Evolutionary conservation across 2,113 vertebrate species (phyloP).

Genomic region (Nothoprocta pentlandii): DNA sequence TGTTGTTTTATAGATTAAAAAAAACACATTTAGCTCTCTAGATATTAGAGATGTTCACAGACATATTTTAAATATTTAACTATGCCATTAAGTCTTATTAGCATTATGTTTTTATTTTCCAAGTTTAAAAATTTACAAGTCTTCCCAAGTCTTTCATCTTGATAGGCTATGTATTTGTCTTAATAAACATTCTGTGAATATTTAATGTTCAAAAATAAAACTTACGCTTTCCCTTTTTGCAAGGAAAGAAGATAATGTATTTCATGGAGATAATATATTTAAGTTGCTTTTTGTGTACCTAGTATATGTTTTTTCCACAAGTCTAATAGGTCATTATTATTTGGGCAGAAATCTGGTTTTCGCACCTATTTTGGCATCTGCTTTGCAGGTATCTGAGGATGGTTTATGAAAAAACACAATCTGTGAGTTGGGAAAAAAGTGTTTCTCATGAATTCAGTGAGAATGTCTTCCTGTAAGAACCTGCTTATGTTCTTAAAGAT

Average conservation of each 20-base stretch:
- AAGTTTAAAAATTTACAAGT: background rate
- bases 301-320: background rate
- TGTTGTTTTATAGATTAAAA: background rate
- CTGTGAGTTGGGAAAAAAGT: background rate
- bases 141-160: background rate
- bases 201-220: conserved; percentile 12
- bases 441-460: background rate
- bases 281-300: background rate
- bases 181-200: conserved; percentile 25
- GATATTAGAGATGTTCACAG: background rate
- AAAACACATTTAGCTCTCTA: background rate
- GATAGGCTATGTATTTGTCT: conserved; percentile 1
- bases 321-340: background rate
- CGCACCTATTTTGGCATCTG: background rate
- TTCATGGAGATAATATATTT: background rate
- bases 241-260: background rate
- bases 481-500: background rate
- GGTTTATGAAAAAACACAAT: background rate
- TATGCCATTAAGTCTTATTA: conserved; percentile 12
- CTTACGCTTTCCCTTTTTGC: background rate
- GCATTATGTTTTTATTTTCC: background rate
- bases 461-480: background rate
- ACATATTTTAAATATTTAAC: conserved; percentile 27
- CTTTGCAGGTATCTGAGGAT: background rate
- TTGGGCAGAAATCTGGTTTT: background rate